phyloP scores from a whole-genome alignment of 2,797 vertebrate genomes.

The Eupleurogrammus muticus region DNA sequence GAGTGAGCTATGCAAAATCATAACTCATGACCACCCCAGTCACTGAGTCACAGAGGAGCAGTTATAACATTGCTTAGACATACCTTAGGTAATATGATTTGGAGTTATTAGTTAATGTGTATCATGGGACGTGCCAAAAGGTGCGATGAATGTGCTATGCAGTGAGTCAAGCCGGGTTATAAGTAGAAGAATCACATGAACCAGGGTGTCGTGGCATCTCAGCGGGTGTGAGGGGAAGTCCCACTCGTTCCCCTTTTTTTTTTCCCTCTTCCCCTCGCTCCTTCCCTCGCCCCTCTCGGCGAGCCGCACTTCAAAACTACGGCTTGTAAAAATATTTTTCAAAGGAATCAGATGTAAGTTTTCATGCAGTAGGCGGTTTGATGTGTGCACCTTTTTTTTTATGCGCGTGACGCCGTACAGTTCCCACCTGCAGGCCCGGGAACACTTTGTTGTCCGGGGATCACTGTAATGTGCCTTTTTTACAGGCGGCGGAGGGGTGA shows the following conservation, averaged over 20 bases:
- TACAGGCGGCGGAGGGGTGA: slow-evolving; percentile 48
- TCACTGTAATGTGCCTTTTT: slow-evolving; percentile 51
- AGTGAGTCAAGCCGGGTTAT: slow-evolving; percentile 60
- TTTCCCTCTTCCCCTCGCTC: background rate
- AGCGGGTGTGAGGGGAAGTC: slow-evolving; percentile 53
- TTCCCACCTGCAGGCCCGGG: slow-evolving; percentile 44
- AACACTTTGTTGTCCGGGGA: slow-evolving; percentile 40
- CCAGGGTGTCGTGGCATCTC: slow-evolving; percentile 46
- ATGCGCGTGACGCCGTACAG: slow-evolving; percentile 13
- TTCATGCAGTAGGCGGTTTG: slow-evolving; percentile 43
- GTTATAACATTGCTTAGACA: slow-evolving; percentile 57
- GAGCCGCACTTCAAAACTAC: slow-evolving; percentile 44
- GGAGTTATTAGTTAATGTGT: slow-evolving; percentile 70
- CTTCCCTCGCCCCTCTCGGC: background rate
- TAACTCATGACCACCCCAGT: slow-evolving; percentile 70
- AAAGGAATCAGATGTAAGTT: slow-evolving; percentile 54
- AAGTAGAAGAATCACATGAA: slow-evolving; percentile 66
- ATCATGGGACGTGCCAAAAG: slow-evolving; percentile 65
- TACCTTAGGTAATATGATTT: slow-evolving; percentile 75
- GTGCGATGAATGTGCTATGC: slow-evolving; percentile 42
- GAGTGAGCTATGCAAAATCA: slow-evolving; percentile 47
- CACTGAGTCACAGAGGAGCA: slow-evolving; percentile 63
- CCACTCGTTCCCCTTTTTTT: slow-evolving; percentile 30
- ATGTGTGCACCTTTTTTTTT: slow-evolving; percentile 10
- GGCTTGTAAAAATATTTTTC: slow-evolving; percentile 68